A percentile compares a stretch with the other conserved stretches of the same genome.
Evolutionary conservation across 2,888 invertebrate genomes (phyloP).

Genomic region (Hirtodrosophila cameraria): DNA sequence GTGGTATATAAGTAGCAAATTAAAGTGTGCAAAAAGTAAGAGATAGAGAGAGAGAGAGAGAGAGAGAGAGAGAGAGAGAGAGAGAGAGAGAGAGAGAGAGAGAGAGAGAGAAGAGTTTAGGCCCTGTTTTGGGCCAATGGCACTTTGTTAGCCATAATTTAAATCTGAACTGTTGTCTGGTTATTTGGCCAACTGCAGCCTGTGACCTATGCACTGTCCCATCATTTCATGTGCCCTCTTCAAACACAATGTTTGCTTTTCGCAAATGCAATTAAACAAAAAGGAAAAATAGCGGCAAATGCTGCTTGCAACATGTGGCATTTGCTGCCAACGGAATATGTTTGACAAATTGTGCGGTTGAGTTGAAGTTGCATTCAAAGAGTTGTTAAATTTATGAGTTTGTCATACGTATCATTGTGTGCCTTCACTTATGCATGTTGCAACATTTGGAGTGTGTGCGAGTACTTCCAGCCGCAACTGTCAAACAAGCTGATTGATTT

Average conservation of each 20-base stretch:
- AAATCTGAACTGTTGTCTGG: constrained; percentile 5
- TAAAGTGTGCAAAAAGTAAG: constrained; percentile 6
- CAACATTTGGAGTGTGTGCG: constrained; percentile 16
- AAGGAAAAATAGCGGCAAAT: constrained; percentile 21
- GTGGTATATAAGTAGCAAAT: constrained; percentile 21
- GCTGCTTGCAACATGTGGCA: constrained; percentile 31
- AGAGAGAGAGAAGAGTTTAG: not conserved
- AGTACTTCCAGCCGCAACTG: constrained; percentile 7
- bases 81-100: too few species aligned
- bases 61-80: too few species aligned
- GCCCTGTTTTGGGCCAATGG: constrained; percentile 2
- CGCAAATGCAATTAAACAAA: constrained; percentile 13
- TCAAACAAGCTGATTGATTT: constrained; percentile 34
- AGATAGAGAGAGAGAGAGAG: too few species aligned
- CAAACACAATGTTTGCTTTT: constrained; percentile 12
- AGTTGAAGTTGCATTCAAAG: constrained; percentile 10
- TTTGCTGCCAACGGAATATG: constrained; percentile 17
- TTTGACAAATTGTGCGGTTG: constrained; percentile 2
- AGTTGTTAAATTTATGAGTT: constrained; percentile 36
- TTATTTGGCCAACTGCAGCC: not conserved
- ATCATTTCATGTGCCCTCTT: too few species aligned
- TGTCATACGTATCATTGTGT: constrained; percentile 13
- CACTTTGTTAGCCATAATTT: constrained; percentile 27
- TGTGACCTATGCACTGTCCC: not conserved
- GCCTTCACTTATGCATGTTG: constrained; percentile 27